Evolutionary conservation across 2,888 invertebrate species (phyloP).

Genomic region (Portevinia maculata): DNA sequence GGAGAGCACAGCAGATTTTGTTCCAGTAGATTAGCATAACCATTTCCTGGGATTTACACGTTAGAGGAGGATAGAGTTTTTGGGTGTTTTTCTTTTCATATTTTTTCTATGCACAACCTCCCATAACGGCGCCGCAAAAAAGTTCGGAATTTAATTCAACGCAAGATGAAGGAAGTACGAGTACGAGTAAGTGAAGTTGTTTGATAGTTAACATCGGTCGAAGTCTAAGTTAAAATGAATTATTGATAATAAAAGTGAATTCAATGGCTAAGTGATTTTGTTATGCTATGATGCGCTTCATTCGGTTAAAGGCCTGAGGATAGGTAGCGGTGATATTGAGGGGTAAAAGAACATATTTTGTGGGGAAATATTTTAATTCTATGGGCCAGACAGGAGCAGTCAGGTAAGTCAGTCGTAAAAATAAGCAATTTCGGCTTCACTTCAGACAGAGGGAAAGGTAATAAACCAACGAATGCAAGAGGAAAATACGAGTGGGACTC

Average conservation of each 20-base stretch:
- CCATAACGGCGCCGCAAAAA: not conserved
- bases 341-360: constrained; percentile 1
- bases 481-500: constrained; percentile 4
- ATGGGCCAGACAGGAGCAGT: constrained; percentile 26
- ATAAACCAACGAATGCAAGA: constrained; percentile 51
- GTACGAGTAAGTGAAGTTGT: constrained; percentile 20
- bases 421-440: constrained; percentile 54
- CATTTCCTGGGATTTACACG: constrained; percentile 57
- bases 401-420: constrained; percentile 50
- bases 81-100: not conserved
- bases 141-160: constrained; percentile 38
- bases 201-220: constrained; percentile 29
- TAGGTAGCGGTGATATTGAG: not conserved
- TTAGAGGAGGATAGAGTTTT: constrained; percentile 14
- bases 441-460: not conserved
- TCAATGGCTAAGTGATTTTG: constrained; percentile 68
- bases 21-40: constrained; percentile 71
- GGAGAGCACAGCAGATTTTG: constrained; percentile 44
- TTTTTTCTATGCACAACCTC: too few species aligned
- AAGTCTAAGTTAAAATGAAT: constrained; percentile 63
- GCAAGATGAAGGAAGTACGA: constrained; percentile 11
- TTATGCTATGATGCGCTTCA: constrained; percentile 36
- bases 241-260: constrained; percentile 72
- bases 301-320: too few species aligned
- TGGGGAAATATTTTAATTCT: too few species aligned